These are phyloP conservation scores for Caenorhabditis afra DNA, from an alignment of 2,888 invertebrate genomes.

Conservation along the genomic window DNA sequence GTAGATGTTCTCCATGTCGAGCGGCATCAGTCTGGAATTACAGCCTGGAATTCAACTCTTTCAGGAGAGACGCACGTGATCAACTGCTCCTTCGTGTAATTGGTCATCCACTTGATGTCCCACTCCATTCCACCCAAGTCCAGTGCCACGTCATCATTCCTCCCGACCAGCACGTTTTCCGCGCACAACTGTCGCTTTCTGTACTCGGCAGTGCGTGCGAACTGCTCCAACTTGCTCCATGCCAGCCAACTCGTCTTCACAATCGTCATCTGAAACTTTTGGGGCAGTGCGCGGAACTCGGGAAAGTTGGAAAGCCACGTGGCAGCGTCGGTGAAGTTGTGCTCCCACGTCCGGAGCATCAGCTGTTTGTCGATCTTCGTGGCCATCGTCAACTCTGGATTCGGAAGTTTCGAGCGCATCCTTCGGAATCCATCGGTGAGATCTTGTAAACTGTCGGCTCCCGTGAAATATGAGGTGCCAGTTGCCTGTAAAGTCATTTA, in stretches of 20 bases:
- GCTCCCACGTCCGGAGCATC: background rate
- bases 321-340: constrained; percentile 8
- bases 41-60: no score
- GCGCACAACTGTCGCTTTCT: background rate
- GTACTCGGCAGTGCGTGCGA: constrained; percentile 8
- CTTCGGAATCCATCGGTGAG: no score
- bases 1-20: constrained; percentile 4
- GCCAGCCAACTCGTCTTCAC: background rate
- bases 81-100: constrained; percentile 24
- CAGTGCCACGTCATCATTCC: background rate
- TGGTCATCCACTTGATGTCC: constrained; percentile 14
- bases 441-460: no score
- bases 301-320: constrained; percentile 7
- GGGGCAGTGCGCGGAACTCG: background rate
- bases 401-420: background rate
- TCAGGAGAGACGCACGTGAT: constrained; percentile 1
- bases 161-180: background rate
- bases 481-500: no score
- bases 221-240: constrained; percentile 9
- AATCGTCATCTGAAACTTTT: constrained; percentile 1
- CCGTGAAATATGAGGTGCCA: no score
- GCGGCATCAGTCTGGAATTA: constrained; percentile 1
- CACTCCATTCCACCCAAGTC: background rate
- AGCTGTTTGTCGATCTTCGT: background rate
- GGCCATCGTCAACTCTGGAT: background rate